phyloP scores from a whole-genome alignment of 1,140 invertebrate species.

The Oncopeltus fasciatus region DNA sequence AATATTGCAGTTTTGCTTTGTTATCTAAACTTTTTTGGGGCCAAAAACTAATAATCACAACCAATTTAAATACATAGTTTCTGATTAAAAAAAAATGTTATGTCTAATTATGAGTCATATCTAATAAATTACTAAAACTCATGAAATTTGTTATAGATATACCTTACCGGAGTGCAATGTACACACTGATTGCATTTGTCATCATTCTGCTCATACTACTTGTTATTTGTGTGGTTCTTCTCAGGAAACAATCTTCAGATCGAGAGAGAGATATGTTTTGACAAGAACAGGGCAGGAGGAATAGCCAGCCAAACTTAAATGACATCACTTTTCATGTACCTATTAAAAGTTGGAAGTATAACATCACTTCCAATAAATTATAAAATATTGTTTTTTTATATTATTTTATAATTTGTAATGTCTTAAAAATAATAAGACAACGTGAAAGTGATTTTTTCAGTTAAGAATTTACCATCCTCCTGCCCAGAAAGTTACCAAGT shows the following conservation, averaged over 20 bases:
- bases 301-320: not conserved
- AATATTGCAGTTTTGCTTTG: too few species aligned
- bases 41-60: too few species aligned
- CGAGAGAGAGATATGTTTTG: slow-evolving; percentile 26
- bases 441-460: too few species aligned
- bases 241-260: slow-evolving; percentile 30
- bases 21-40: too few species aligned
- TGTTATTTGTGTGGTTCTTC: slow-evolving; percentile 32
- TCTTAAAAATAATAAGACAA: too few species aligned
- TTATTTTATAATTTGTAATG: not conserved
- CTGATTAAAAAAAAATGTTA: too few species aligned
- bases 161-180: slow-evolving; percentile 33
- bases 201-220: slow-evolving; percentile 31
- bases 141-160: slow-evolving; percentile 29
- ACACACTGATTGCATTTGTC: slow-evolving; percentile 32
- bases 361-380: slow-evolving; percentile 23
- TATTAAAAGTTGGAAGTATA: slow-evolving; percentile 23
- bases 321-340: slow-evolving; percentile 4
- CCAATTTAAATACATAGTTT: too few species aligned
- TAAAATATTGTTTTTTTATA: too few species aligned
- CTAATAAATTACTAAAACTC: too few species aligned
- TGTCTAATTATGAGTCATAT: too few species aligned
- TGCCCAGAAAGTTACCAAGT: too few species aligned
- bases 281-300: slow-evolving; percentile 21
- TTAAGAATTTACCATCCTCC: too few species aligned